These are phyloP conservation scores for Fragum fragum DNA, from an alignment of 2,888 invertebrate genomes.

Conservation along the genomic window DNA sequence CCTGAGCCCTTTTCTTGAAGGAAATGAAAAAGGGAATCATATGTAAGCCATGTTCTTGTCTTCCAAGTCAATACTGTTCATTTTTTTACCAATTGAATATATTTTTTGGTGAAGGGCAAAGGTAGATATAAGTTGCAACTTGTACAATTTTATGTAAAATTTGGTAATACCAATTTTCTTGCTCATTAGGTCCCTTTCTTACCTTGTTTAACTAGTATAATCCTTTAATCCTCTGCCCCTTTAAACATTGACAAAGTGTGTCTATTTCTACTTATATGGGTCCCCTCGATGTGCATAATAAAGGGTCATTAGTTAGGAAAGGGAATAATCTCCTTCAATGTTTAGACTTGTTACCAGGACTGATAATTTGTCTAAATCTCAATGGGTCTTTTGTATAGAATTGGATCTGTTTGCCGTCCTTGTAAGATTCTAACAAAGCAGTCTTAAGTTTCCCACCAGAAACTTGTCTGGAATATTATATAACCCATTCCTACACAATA, in stretches of 20 bases:
- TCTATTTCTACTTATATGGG: not conserved
- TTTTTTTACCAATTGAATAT: too few relatives aligned
- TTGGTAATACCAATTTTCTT: not conserved
- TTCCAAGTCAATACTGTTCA: too few relatives aligned
- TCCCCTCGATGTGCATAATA: not conserved
- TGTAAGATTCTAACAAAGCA: not conserved
- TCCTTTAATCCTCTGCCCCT: not conserved
- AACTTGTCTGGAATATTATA: too few relatives aligned
- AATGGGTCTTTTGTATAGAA: not conserved
- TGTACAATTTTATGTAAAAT: constrained; percentile 4
- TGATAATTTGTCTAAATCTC: not conserved
- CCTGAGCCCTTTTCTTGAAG: too few relatives aligned
- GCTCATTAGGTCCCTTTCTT: constrained; percentile 4
- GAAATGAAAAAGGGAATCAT: too few relatives aligned
- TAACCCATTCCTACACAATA: too few relatives aligned
- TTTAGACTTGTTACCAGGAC: constrained; percentile 15
- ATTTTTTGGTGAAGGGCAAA: too few relatives aligned
- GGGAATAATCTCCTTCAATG: not conserved
- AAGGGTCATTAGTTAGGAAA: not conserved
- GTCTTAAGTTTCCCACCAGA: too few relatives aligned
- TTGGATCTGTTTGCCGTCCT: not conserved
- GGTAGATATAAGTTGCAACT: not conserved
- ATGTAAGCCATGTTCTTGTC: too few relatives aligned
- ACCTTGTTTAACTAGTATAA: not conserved
- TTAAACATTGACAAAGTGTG: constrained; percentile 51